phyloP scores from a whole-genome alignment of 2,888 invertebrate species.

The Rapana venosa region DNA sequence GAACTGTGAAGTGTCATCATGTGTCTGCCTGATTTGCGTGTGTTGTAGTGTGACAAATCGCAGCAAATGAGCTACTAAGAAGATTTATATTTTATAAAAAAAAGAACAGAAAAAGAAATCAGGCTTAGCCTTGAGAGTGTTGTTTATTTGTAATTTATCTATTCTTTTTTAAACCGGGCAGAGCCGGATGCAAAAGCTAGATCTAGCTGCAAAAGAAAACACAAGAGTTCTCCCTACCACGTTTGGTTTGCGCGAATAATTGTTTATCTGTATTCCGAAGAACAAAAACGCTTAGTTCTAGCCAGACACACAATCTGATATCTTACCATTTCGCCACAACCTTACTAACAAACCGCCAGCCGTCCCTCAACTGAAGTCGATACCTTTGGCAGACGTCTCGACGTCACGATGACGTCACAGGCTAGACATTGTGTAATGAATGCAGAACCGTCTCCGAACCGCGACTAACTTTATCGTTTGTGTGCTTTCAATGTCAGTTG shows the following conservation, averaged over 20 bases:
- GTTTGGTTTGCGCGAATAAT: background rate
- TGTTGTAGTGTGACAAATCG: background rate
- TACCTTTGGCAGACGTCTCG: constrained; percentile 57
- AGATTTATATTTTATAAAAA: background rate
- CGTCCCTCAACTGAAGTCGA: constrained; percentile 41
- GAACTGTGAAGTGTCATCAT: background rate
- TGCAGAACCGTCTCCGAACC: constrained; percentile 45
- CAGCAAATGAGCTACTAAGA: background rate
- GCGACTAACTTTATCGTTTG: constrained; percentile 2
- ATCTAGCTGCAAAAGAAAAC: background rate
- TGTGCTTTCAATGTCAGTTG: background rate
- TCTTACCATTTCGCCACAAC: constrained; percentile 23
- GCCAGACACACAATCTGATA: background rate
- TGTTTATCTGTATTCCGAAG: background rate
- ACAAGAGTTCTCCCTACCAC: background rate
- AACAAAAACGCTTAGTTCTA: background rate
- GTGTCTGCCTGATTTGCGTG: background rate
- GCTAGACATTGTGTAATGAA: constrained; percentile 63
- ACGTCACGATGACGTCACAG: constrained; percentile 64
- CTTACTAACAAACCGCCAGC: background rate
- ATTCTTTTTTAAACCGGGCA: background rate
- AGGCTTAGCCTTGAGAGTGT: no score
- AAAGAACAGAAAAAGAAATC: background rate
- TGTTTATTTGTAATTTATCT: no score
- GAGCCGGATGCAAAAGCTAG: background rate